A percentile compares a stretch with the other conserved stretches of the same genome.
Conservation (phyloP, 2,113 vertebrate species). For the Ptilorrhoa leucosticta region DNA sequence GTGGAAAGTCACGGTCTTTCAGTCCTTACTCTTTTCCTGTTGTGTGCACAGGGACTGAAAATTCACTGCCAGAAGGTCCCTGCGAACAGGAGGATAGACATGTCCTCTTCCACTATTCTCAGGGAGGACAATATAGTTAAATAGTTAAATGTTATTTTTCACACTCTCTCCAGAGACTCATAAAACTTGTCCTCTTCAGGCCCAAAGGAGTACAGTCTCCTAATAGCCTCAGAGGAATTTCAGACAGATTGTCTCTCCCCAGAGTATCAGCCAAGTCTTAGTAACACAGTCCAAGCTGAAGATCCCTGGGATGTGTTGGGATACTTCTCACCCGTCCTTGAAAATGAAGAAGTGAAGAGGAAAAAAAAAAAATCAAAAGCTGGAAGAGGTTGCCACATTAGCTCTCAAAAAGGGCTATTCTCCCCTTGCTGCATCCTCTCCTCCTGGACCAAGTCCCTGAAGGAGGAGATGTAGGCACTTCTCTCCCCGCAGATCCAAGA, state of each 20-base stretch:
- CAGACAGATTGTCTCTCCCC: neutral
- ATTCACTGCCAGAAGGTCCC: neutral
- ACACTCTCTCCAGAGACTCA: neutral
- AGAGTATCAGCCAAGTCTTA: neutral
- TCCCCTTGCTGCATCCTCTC: neutral
- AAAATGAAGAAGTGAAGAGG: neutral
- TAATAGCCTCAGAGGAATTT: neutral
- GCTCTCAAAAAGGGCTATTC: rapidly evolving
- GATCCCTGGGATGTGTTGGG: neutral
- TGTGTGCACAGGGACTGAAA: neutral
- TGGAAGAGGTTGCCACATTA: rapidly evolving
- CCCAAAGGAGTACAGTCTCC: neutral
- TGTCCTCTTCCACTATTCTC: neutral
- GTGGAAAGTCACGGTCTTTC: neutral
- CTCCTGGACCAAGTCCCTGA: neutral
- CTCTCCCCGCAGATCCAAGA: neutral
- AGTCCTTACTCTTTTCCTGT: neutral
- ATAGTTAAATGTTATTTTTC: neutral
- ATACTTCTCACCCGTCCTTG: neutral
- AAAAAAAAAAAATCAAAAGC: neutral
- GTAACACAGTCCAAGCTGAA: neutral
- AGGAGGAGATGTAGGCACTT: neutral
- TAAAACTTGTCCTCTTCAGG: neutral
- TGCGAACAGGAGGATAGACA: neutral
- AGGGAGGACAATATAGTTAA: neutral